phyloP scores from a whole-genome alignment of 2,797 vertebrate genomes.

The Pantherophis alleghaniensis region DNA sequence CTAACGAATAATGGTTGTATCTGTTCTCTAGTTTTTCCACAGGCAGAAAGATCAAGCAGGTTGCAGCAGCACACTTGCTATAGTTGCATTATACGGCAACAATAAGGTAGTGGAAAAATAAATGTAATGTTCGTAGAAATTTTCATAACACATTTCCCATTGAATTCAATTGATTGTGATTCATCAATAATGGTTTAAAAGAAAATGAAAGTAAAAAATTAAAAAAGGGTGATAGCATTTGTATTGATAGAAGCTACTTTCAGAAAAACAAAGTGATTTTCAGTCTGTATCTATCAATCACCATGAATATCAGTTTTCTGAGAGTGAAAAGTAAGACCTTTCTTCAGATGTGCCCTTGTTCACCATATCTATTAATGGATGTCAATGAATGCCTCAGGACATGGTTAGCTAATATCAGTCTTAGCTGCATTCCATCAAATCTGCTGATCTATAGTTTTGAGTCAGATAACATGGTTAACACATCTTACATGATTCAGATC shows the following conservation, averaged over 20 bases:
- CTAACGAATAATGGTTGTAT: not conserved
- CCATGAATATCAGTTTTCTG: not conserved
- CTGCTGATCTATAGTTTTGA: slow-evolving; percentile 29
- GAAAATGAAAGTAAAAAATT: not conserved
- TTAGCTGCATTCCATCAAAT: slow-evolving; percentile 34
- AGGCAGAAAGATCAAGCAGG: not conserved
- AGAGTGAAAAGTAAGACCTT: slow-evolving; percentile 50
- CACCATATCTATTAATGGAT: slow-evolving; percentile 48
- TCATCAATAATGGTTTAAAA: not conserved
- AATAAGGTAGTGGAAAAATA: not conserved
- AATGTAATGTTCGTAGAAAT: not conserved
- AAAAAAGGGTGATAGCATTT: not conserved
- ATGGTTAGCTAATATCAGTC: slow-evolving; percentile 34
- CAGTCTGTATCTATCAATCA: slow-evolving; percentile 30
- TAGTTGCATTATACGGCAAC: not conserved
- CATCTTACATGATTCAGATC: slow-evolving; percentile 25
- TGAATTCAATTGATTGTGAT: not conserved
- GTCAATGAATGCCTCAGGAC: slow-evolving; percentile 31
- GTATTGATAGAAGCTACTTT: slow-evolving; percentile 4
- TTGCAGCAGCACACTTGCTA: not conserved
- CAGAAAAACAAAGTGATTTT: slow-evolving; percentile 1
- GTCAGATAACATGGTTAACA: slow-evolving; percentile 41
- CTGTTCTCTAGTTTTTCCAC: not conserved
- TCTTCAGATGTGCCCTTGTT: slow-evolving; percentile 45
- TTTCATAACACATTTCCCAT: not conserved